Evolutionary conservation across 2,888 invertebrate genomes (phyloP).

Genomic region (Anthophora plumipes): DNA sequence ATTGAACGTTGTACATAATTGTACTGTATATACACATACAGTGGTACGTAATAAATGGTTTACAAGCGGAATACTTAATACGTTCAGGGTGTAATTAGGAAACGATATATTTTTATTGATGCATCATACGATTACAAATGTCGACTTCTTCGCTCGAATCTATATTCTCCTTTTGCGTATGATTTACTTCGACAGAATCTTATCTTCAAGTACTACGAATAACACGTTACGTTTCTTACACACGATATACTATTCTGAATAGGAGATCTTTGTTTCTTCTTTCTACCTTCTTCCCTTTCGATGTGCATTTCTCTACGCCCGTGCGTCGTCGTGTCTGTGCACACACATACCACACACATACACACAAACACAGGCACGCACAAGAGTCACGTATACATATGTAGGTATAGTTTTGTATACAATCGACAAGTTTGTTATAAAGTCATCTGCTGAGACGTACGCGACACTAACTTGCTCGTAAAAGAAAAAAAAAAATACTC

Average conservation of each 20-base stretch:
- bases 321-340: too few species aligned
- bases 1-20: slow-evolving; percentile 61
- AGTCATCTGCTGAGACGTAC: neutral
- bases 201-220: slow-evolving; percentile 9
- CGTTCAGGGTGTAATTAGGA: slow-evolving; percentile 29
- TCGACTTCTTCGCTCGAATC: neutral
- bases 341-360: too few species aligned
- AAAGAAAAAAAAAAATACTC: slow-evolving; percentile 2
- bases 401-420: slow-evolving; percentile 36
- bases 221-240: neutral
- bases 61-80: slow-evolving; percentile 14
- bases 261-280: slow-evolving; percentile 7
- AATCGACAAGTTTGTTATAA: slow-evolving; percentile 29
- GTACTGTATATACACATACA: slow-evolving; percentile 54
- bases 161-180: neutral
- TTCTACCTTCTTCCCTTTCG: neutral
- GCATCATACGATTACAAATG: slow-evolving; percentile 37
- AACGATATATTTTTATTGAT: slow-evolving; percentile 46
- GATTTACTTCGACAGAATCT: neutral
- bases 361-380: too few species aligned
- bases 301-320: neutral
- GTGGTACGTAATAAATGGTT: slow-evolving; percentile 50
- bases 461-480: neutral
- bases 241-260: neutral
- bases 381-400: neutral